Evolutionary conservation across 2,888 invertebrate species (phyloP), one percentile per base, ranked within the genome.

Genomic region (Muschampia plurimacula): DNA sequence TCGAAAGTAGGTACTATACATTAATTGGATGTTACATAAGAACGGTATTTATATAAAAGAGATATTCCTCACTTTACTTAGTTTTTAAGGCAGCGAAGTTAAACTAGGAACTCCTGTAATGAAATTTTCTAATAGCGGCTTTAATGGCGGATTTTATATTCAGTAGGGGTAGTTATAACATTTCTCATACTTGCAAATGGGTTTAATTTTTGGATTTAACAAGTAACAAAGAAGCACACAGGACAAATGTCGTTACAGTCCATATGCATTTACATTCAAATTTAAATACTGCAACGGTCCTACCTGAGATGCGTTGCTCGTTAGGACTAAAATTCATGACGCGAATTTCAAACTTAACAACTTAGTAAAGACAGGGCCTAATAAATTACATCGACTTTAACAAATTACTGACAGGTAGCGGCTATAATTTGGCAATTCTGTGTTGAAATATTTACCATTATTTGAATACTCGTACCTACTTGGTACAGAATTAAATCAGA

Each of bases 401-500:
- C 76, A 76, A 80, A 78, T 78, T 78, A 76, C 4, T 12, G 57
- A 28, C 76, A 69, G 74, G 69, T 69, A 77, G 68, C 22, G 71
- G 78, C 73, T 57, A 55, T 81, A 86, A 84, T 82, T 77, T 79
- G 65, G 60, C 76, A 78, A 78, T 80, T 83, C 83, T 77, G 80
- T 80, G 80, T 84, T 78, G 72, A 75, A 79, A 74, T 77, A 75
- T 77, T 75, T 72, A 78, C 81, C 77, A 82, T 85, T 87, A 86
- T 88, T 84, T 82, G 81, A 81, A 82, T 82, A 82, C 84, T 86
- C 85, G 84, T 85, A 85, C 85, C 22, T 22, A 22, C 22, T 83
- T 84, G 81, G 81, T 86, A 84, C 84, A 82, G 83, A 86, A 87
- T 55, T 89, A 88, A 90, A 88, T 87, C 85, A 83, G 88, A 89